Conservation (phyloP, 1,140 invertebrate species). For the Physella acuta region DNA sequence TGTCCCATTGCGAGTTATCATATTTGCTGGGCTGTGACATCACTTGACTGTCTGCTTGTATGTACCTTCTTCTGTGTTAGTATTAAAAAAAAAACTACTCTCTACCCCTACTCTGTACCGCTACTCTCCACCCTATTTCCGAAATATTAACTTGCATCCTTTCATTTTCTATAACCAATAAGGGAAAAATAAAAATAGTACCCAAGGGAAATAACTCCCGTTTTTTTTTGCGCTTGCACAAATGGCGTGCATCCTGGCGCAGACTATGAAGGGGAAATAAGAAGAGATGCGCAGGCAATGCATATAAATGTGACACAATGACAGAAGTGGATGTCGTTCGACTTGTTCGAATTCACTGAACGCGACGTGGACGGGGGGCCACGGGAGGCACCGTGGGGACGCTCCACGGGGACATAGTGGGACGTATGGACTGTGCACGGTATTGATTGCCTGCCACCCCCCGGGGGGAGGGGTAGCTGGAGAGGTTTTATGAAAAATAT, state of each 20-base stretch:
- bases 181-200: background rate
- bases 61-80: background rate
- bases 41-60: too few species aligned
- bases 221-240: constrained; percentile 7
- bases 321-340: constrained; percentile 13
- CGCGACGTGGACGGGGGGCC: too few species aligned
- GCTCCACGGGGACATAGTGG: too few species aligned
- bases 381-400: too few species aligned
- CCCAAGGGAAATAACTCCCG: constrained; percentile 17
- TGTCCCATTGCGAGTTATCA: background rate
- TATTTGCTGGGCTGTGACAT: background rate
- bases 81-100: background rate
- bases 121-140: background rate
- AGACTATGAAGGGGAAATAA: constrained; percentile 1
- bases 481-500: too few species aligned
- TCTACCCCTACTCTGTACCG: background rate
- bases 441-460: too few species aligned
- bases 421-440: too few species aligned
- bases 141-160: background rate
- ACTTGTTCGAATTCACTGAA: background rate
- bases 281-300: constrained; percentile 20
- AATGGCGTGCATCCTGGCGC: constrained; percentile 19
- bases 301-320: constrained; percentile 24
- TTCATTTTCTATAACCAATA: background rate
- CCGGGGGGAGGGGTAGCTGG: too few species aligned